Conservation (phyloP, 2,888 invertebrate species). For the Drosophila yooni region DNA sequence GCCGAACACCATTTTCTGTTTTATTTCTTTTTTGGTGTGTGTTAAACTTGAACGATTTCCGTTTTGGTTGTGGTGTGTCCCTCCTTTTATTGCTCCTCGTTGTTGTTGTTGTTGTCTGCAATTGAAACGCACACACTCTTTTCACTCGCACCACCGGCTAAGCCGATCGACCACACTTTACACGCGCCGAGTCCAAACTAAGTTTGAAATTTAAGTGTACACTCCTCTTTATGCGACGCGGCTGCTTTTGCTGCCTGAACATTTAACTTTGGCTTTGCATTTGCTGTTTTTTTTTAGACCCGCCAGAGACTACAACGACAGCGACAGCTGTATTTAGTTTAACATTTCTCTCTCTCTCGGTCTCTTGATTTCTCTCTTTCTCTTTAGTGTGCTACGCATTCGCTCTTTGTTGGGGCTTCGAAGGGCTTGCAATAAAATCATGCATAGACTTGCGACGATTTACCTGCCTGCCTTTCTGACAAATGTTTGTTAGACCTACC, state of each 20-base stretch:
- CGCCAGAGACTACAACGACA: constrained; percentile 6
- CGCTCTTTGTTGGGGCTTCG: constrained; percentile 37
- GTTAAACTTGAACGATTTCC: not conserved
- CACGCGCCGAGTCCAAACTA: constrained; percentile 65
- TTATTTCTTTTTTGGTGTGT: not conserved
- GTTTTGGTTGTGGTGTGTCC: not conserved
- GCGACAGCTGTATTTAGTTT: constrained; percentile 44
- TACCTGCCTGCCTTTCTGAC: constrained; percentile 23
- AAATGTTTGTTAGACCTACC: constrained; percentile 19
- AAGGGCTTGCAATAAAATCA: constrained; percentile 11
- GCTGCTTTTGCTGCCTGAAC: constrained; percentile 33
- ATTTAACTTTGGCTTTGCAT: constrained; percentile 69
- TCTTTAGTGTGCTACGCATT: constrained; percentile 42
- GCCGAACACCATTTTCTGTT: constrained; percentile 19
- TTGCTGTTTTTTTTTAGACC: constrained; percentile 26
- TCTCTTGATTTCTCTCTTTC: constrained; percentile 5
- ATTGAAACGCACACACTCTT: not conserved
- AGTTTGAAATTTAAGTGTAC: constrained; percentile 50
- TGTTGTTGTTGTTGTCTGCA: constrained; percentile 1
- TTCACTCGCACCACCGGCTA: not conserved
- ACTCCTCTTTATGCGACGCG: constrained; percentile 61
- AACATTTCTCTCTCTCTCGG: constrained; percentile 11
- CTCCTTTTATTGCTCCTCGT: not conserved
- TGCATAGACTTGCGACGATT: constrained; percentile 20
- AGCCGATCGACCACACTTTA: constrained; percentile 49